phyloP scores from a whole-genome alignment of 2,797 vertebrate genomes.

The Enteromius afrohamiltoni region DNA sequence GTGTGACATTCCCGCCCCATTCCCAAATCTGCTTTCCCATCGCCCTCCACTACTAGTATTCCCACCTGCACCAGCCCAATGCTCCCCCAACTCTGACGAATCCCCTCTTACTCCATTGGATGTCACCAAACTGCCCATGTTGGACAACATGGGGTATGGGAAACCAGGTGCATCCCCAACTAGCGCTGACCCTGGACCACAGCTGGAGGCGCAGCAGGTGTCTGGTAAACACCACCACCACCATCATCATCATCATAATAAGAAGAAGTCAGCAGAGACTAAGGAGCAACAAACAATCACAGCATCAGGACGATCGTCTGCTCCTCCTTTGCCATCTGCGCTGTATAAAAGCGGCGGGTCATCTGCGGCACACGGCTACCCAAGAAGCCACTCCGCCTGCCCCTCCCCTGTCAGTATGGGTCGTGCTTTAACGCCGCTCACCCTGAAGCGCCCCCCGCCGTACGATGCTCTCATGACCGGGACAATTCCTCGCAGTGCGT shows the following conservation, averaged over 20 bases:
- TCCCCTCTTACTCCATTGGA: slow-evolving; percentile 95
- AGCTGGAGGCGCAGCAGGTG: slow-evolving; percentile 46
- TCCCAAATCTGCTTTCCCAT: slow-evolving; percentile 92
- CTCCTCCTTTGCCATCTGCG: slow-evolving; percentile 89
- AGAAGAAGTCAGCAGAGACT: slow-evolving; percentile 76
- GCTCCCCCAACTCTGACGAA: slow-evolving; percentile 95
- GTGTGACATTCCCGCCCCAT: slow-evolving; percentile 92
- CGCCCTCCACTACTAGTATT: slow-evolving; percentile 92
- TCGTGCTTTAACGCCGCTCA: slow-evolving; percentile 88
- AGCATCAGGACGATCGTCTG: slow-evolving; percentile 85
- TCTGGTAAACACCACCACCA: slow-evolving; percentile 48
- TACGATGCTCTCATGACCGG: slow-evolving; percentile 84
- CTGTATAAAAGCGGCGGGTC: slow-evolving; percentile 84
- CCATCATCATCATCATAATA: slow-evolving; percentile 53
- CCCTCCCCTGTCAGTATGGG: slow-evolving; percentile 94
- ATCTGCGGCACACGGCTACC: slow-evolving; percentile 87
- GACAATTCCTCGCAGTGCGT: slow-evolving; percentile 84
- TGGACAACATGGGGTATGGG: slow-evolving; percentile 85
- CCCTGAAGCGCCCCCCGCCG: slow-evolving; percentile 92
- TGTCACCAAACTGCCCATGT: slow-evolving; percentile 85
- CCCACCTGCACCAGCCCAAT: slow-evolving; percentile 88
- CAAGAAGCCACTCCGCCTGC: slow-evolving; percentile 93
- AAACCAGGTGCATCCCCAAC: slow-evolving; percentile 72
- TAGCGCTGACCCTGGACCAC: slow-evolving; percentile 43
- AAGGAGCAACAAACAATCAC: slow-evolving; percentile 84